A percentile compares a stretch with the other conserved stretches of the same genome.
These are phyloP conservation scores for Hirtodrosophila confusa DNA, from an alignment of 2,888 invertebrate species.

Conservation along the genomic window DNA sequence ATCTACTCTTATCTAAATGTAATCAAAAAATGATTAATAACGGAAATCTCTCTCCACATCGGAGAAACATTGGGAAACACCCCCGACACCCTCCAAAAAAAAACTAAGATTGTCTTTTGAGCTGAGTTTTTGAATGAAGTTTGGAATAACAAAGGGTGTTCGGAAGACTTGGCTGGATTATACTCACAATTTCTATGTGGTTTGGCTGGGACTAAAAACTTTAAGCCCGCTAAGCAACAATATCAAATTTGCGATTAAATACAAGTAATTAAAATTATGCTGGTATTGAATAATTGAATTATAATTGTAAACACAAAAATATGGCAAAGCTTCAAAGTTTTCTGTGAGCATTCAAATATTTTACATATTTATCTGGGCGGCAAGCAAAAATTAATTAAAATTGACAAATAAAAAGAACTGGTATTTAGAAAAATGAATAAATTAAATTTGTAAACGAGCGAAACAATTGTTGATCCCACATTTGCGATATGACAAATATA, in stretches of 20 bases:
- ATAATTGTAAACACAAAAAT: constrained; percentile 14
- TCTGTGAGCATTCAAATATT: neutral
- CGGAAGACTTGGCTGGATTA: too few species aligned
- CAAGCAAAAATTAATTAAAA: constrained; percentile 66
- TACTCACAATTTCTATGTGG: too few species aligned
- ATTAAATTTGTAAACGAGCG: constrained; percentile 44
- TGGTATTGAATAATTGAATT: constrained; percentile 47
- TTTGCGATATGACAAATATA: constrained; percentile 52
- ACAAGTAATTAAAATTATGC: constrained; percentile 44
- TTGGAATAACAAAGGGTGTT: too few species aligned
- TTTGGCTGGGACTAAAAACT: too few species aligned
- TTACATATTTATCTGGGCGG: constrained; percentile 5
- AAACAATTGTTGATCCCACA: constrained; percentile 61
- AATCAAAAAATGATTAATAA: too few species aligned
- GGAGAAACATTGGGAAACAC: too few species aligned
- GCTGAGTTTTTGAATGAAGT: too few species aligned
- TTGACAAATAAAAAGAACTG: constrained; percentile 41
- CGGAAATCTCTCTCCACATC: too few species aligned
- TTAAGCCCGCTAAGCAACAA: neutral
- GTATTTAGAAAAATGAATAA: constrained; percentile 54
- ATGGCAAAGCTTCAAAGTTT: neutral
- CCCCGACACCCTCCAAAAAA: too few species aligned
- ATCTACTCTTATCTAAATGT: too few species aligned
- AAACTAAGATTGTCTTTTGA: too few species aligned
- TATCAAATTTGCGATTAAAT: constrained; percentile 10